Evolutionary conservation across 2,113 vertebrate species (phyloP), one percentile per base, ranked within the genome.

Genomic region (Procavia capensis): DNA sequence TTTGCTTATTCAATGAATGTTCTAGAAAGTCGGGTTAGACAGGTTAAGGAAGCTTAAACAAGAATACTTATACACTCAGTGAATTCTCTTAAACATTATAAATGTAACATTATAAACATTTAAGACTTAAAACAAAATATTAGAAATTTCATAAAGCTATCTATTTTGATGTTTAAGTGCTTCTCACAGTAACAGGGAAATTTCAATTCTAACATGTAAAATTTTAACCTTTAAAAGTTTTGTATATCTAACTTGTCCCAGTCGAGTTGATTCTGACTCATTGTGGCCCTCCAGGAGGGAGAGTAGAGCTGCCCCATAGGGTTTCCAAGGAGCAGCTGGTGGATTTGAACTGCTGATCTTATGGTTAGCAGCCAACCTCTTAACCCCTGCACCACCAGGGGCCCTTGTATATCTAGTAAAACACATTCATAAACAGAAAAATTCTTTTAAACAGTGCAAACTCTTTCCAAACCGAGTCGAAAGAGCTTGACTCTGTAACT

Each of bases 181-280:
- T 41, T 54, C 25, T 27, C 5, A n/a, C 45, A n/a, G 74, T 88
- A 45, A 41, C 31, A 43, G 10, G 2, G 59, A 61, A 20, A 6
- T 84, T 83, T 66, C 79, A 90, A 88, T 34, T 47, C 45, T 66
- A 74, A 84, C 19, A n/a, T 78, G 39, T 34, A 43, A 88, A 45
- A 78, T 19, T 27, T 79, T 41, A n/a, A n/a, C n/a, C 36, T 91
- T 76, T 20, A 88, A 63, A n/a, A 36, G 27, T 96, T 90, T 43
- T 85, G 6, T 79, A 66, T 85, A 82, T 41, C 50, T 54, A 54
- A 54, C 50, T 16, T 3, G 11, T 54, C 17, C 13, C 50, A 16
- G 50, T 54, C 17, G 50, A 54, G 50, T 54, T 3, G 9, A 54
- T 54, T 54, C 50, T 16, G 14, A 54, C 50, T 54, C 50, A 16